Evolutionary conservation across 2,888 invertebrate genomes (phyloP).

Genomic region (Linhomoeus sp.): DNA sequence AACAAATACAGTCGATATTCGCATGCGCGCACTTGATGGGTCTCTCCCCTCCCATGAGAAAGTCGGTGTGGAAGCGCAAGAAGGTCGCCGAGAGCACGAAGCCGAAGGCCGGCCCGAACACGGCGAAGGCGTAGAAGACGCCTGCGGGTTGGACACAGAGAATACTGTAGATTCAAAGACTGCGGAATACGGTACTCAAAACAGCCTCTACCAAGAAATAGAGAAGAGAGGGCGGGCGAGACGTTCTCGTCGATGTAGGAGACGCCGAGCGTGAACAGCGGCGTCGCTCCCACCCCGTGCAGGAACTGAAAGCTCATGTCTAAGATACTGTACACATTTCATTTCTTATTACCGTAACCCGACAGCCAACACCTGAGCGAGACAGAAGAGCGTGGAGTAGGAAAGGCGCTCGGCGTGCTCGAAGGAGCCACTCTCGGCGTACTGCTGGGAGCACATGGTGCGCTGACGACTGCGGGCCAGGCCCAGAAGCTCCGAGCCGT

Average conservation of each 20-base stretch:
- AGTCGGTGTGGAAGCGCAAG: constrained; percentile 42
- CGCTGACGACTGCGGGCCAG: no score
- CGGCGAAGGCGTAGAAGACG: constrained; percentile 60
- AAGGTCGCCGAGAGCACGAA: constrained; percentile 60
- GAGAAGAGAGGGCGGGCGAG: constrained; percentile 13
- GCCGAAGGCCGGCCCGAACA: constrained; percentile 63
- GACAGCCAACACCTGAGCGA: constrained; percentile 40
- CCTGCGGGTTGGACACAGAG: constrained; percentile 8
- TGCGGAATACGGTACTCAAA: not conserved
- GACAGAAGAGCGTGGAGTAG: constrained; percentile 43
- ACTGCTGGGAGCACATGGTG: no score
- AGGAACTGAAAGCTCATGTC: constrained; percentile 39
- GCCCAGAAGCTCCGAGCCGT: no score
- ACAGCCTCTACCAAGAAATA: constrained; percentile 38
- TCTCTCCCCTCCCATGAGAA: constrained; percentile 14
- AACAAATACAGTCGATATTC: not conserved
- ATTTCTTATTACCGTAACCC: no score
- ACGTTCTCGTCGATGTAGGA: constrained; percentile 73
- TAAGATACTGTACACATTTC: no score
- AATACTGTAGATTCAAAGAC: not conserved
- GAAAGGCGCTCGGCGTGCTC: constrained; percentile 12
- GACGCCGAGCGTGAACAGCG: constrained; percentile 66
- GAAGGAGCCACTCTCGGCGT: no score
- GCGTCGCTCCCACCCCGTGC: constrained; percentile 65
- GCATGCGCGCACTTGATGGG: not conserved